These are phyloP conservation scores for Oryzias melastigma DNA, from an alignment of 2,113 vertebrate species.

Conservation along the genomic window DNA sequence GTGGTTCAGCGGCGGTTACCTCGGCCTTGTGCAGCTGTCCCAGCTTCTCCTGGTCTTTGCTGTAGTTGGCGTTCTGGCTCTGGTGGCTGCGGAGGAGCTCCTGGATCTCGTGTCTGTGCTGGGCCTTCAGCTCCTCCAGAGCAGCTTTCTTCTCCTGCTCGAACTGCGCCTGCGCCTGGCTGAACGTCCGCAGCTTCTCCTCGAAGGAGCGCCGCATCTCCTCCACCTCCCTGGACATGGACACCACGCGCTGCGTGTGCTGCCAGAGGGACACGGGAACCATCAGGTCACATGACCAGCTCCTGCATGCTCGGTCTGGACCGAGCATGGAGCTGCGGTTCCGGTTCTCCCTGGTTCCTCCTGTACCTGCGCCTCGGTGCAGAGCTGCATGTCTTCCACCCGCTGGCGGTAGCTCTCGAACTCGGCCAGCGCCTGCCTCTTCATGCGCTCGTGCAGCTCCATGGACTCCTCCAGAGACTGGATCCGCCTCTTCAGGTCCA, in stretches of 20 bases:
- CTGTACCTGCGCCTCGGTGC: slow-evolving; percentile 86
- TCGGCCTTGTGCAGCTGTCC: slow-evolving; percentile 87
- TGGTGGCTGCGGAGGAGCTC: slow-evolving; percentile 91
- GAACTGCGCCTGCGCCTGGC: slow-evolving; percentile 87
- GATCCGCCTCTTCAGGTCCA: slow-evolving; percentile 92
- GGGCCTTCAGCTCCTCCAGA: slow-evolving; percentile 85
- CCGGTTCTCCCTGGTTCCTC: too few relatives aligned
- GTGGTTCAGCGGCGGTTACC: too few relatives aligned
- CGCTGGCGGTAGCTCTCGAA: slow-evolving; percentile 94
- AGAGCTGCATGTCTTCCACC: slow-evolving; percentile 96
- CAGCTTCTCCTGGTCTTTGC: slow-evolving; percentile 89
- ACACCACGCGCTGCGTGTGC: slow-evolving; percentile 94
- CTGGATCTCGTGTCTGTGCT: slow-evolving; percentile 90
- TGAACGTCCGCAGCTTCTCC: slow-evolving; percentile 88
- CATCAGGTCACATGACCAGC: too few relatives aligned
- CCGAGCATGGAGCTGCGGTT: too few relatives aligned
- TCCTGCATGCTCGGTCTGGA: too few relatives aligned
- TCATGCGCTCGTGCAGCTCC: slow-evolving; percentile 94
- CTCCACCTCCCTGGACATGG: slow-evolving; percentile 97
- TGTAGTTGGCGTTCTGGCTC: slow-evolving; percentile 86
- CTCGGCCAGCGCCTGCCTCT: slow-evolving; percentile 92
- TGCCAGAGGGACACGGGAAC: slow-evolving; percentile 66
- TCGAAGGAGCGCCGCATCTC: slow-evolving; percentile 96
- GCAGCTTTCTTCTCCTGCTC: slow-evolving; percentile 90
- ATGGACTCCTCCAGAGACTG: slow-evolving; percentile 94